Conservation (phyloP, 2,797 vertebrate genomes). For the Allochrocebus solatus region DNA sequence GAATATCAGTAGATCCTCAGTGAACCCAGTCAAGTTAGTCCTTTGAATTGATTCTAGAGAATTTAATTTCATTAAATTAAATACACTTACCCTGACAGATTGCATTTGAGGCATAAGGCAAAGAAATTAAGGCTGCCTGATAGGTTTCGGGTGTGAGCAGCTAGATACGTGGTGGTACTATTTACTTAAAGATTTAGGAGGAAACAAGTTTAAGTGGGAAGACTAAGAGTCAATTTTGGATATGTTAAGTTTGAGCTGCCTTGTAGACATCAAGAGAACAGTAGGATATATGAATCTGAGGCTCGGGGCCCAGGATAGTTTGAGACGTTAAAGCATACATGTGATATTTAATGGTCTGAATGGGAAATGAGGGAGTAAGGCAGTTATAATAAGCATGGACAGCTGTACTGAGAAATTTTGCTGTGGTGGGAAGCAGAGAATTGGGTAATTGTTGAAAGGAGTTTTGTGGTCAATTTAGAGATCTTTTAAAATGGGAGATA, state of each 20-base stretch:
- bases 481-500: neutral
- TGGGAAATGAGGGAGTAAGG: neutral
- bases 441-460: neutral
- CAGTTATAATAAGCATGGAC: neutral
- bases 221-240: neutral
- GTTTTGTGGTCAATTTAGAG: neutral
- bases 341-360: neutral
- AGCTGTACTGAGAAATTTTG: neutral
- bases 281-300: neutral
- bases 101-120: neutral
- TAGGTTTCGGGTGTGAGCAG: neutral
- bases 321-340: neutral
- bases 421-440: conserved; percentile 27
- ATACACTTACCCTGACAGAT: neutral
- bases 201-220: neutral
- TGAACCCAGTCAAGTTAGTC: neutral
- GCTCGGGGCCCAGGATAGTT: neutral
- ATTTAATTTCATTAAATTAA: conserved; percentile 3
- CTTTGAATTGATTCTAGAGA: conserved; percentile 27
- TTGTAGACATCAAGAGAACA: neutral
- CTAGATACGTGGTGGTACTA: neutral
- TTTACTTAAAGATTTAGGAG: neutral
- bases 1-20: neutral
- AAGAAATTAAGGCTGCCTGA: neutral
- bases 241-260: neutral